phyloP scores from a whole-genome alignment of 1,140 invertebrate genomes.

The Sitobion miscanthi region DNA sequence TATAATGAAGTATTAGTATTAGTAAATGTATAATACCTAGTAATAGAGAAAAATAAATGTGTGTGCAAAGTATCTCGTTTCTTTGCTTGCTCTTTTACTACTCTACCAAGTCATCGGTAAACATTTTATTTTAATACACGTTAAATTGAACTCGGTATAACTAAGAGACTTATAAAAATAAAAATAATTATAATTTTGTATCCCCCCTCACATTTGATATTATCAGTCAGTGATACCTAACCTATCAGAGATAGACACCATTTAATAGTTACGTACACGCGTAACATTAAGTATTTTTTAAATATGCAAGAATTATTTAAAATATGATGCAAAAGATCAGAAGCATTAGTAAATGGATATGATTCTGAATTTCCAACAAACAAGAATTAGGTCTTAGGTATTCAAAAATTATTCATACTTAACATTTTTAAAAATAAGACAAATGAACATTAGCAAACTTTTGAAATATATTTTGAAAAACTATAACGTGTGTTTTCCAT shows the following conservation, averaged over 20 bases:
- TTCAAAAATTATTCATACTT: not conserved
- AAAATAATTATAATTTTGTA: not conserved
- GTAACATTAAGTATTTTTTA: not conserved
- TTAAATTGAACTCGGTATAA: not conserved
- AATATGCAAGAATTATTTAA: not conserved
- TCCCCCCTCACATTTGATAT: not conserved
- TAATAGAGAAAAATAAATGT: not conserved
- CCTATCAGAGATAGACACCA: not conserved
- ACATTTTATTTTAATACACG: not conserved
- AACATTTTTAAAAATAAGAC: not conserved
- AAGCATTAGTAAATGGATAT: not conserved
- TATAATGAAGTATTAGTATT: not conserved
- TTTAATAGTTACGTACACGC: not conserved
- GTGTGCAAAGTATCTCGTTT: not conserved
- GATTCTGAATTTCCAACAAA: not conserved
- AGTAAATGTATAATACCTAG: not conserved
- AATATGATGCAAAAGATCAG: not conserved
- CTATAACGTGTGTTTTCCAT: not conserved
- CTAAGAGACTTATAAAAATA: not conserved
- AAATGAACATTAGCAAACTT: not conserved
- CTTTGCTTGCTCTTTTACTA: not conserved
- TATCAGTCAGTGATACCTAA: not conserved
- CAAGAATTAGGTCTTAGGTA: not conserved
- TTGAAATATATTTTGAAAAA: not conserved
- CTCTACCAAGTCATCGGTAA: not conserved